Evolutionary conservation across 2,888 invertebrate species (phyloP).

Genomic region (Belgica antarctica): DNA sequence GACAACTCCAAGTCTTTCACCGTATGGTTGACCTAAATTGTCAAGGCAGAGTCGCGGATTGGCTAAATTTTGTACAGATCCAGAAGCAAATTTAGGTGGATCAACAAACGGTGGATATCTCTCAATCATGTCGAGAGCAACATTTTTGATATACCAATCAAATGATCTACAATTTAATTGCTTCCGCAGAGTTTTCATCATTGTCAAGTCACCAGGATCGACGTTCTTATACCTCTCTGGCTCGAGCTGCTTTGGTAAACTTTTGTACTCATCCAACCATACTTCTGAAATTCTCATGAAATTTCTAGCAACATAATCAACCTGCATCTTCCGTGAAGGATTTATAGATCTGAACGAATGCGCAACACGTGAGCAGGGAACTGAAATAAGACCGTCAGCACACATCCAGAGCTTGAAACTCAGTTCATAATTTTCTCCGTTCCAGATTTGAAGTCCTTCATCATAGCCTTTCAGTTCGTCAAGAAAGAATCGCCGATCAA

Average conservation of each 20-base stretch:
- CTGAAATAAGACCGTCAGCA: slow-evolving; percentile 8
- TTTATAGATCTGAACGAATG: slow-evolving; percentile 27
- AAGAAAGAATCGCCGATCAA: slow-evolving; percentile 16
- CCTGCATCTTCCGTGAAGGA: neutral
- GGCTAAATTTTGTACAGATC: slow-evolving; percentile 15
- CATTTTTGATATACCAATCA: slow-evolving; percentile 7
- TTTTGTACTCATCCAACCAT: slow-evolving; percentile 32
- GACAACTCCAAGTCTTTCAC: neutral
- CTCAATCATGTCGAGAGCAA: slow-evolving; percentile 17
- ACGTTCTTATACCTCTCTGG: neutral
- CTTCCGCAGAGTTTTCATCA: neutral
- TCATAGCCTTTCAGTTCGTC: slow-evolving; percentile 37
- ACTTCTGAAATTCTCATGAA: slow-evolving; percentile 23
- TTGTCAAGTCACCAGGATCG: slow-evolving; percentile 25
- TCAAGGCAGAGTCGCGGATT: slow-evolving; percentile 22
- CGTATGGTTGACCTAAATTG: neutral
- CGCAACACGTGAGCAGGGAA: slow-evolving; percentile 38
- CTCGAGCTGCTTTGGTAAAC: neutral
- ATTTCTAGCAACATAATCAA: slow-evolving; percentile 32
- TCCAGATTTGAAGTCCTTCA: slow-evolving; percentile 38
- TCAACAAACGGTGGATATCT: slow-evolving; percentile 17
- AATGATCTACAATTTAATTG: slow-evolving; percentile 34
- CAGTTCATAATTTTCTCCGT: slow-evolving; percentile 40
- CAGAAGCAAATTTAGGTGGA: slow-evolving; percentile 24
- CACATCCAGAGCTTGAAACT: slow-evolving; percentile 40